Evolutionary conservation across 2,888 invertebrate species (phyloP).

Genomic region (Callinectes sapidus): DNA sequence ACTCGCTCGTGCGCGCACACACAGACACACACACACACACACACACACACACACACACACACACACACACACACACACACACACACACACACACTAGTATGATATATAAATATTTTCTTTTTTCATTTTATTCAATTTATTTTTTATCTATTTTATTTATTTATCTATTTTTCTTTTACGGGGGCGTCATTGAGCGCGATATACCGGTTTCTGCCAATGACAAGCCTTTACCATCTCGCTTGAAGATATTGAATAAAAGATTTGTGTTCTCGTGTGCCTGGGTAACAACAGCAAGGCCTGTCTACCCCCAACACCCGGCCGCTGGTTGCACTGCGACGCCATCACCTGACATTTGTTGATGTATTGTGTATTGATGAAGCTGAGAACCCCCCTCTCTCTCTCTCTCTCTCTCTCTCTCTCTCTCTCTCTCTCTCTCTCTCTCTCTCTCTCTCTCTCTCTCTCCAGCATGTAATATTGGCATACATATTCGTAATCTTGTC

Average conservation of each 20-base stretch:
- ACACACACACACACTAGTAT: not conserved
- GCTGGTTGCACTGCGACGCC: not conserved
- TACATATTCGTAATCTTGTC: not conserved
- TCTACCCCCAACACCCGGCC: not conserved
- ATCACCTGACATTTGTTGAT: not conserved
- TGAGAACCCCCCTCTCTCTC: not conserved
- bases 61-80: not conserved
- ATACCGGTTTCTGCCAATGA: slow-evolving; percentile 13
- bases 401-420: slow-evolving; percentile 8
- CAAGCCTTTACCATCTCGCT: not conserved
- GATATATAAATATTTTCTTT: slow-evolving; percentile 38
- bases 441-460: slow-evolving; percentile 1
- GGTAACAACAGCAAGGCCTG: not conserved
- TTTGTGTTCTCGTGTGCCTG: not conserved
- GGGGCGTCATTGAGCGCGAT: not conserved
- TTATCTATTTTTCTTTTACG: not conserved
- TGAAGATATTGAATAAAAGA: not conserved
- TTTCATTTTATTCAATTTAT: not conserved
- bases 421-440: not conserved
- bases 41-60: slow-evolving; percentile 20
- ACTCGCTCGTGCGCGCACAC: not conserved
- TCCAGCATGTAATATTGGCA: not conserved
- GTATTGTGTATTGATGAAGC: not conserved
- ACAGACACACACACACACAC: not conserved
- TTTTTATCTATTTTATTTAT: not conserved